These are phyloP conservation scores for Pachyrhynchus sulphureomaculatus DNA, from an alignment of 1,140 invertebrate species.

Conservation along the genomic window DNA sequence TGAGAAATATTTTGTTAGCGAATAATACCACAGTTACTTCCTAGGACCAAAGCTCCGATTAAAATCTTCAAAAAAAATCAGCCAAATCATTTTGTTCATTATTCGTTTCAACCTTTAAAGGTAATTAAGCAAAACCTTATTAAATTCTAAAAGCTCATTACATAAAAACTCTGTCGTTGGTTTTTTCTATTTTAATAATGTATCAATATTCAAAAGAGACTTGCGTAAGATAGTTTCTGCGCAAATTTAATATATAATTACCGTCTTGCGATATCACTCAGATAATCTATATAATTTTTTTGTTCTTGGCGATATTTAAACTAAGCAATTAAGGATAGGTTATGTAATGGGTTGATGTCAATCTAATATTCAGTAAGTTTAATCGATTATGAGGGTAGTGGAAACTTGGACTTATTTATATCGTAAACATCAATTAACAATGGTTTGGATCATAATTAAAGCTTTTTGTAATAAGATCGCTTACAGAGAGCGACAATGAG, in stretches of 20 bases:
- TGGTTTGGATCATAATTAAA: too few relatives aligned
- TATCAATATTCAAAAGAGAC: slow-evolving; percentile 28
- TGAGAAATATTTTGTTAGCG: too few relatives aligned
- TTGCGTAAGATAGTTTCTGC: slow-evolving; percentile 16
- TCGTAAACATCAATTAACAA: too few relatives aligned
- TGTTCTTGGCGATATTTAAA: background rate
- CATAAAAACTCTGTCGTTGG: slow-evolving; percentile 19
- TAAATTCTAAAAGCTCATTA: slow-evolving; percentile 21
- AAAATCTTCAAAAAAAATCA: background rate
- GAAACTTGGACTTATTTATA: too few relatives aligned
- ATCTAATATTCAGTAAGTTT: too few relatives aligned
- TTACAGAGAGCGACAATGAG: too few relatives aligned
- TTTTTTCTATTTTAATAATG: slow-evolving; percentile 28
- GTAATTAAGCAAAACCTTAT: slow-evolving; percentile 26
- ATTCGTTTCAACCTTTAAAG: slow-evolving; percentile 20
- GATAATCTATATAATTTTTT: slow-evolving; percentile 9
- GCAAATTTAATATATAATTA: slow-evolving; percentile 22
- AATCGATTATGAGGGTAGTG: too few relatives aligned
- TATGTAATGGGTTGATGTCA: background rate
- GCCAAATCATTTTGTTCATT: slow-evolving; percentile 26
- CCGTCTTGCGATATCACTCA: background rate
- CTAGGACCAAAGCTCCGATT: background rate
- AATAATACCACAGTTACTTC: background rate
- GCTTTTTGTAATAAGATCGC: too few relatives aligned
- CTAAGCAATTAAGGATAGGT: background rate